Base-by-base conservation (phyloP, 2,888 invertebrate species). In the Acheta domesticus region DNA sequence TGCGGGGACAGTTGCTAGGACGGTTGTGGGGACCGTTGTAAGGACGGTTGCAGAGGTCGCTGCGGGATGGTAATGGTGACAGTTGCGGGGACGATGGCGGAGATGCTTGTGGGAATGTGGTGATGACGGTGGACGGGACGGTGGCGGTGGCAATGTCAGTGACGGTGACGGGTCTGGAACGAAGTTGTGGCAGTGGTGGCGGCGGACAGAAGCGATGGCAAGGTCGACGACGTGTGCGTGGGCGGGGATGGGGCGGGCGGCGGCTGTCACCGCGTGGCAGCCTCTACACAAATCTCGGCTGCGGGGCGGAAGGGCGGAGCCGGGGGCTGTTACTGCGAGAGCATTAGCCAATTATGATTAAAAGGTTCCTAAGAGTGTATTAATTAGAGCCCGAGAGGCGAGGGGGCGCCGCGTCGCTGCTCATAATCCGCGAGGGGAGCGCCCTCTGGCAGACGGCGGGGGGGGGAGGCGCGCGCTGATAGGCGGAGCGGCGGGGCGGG, bases 331-430 rank as follows among this genome's bases (percentile, higher is more conserved):
- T 48, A 76, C 76, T n/a, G 21, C 75, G 21, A 75, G 48, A 80
- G 81, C 82, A 80, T 86, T 86, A 87, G 87, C 87, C 87, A 87
- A 87, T 87, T 87, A 87, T 87, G 86, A 87, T 87, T 87, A 87
- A 87, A 87, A 87, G 86, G 87, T 86, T 87, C 86, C 86, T 86
- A 87, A 87, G 86, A 86, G 87, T 85, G 86, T 87, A 87, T 87
- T 87, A 87, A 87, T 87, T 87, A 86, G 85, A 85, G 77, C 74
- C 77, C 74, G 80, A 48, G 49, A 74, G 79, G 62, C 14, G n/a
- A n/a, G 62, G 62, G 62, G 14, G 62, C 62, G 62, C n/a, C 62
- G 62, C 62, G 16, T 4, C 62, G 62, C n/a, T 14, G 62, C 62
- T 62, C 16, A 62, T 62, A 62, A 62, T 62, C 62, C n/a, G 36